Evolutionary conservation across 2,113 vertebrate species (phyloP), one percentile per base, ranked within the genome.

Genomic region (Pachycephala philippinensis): DNA sequence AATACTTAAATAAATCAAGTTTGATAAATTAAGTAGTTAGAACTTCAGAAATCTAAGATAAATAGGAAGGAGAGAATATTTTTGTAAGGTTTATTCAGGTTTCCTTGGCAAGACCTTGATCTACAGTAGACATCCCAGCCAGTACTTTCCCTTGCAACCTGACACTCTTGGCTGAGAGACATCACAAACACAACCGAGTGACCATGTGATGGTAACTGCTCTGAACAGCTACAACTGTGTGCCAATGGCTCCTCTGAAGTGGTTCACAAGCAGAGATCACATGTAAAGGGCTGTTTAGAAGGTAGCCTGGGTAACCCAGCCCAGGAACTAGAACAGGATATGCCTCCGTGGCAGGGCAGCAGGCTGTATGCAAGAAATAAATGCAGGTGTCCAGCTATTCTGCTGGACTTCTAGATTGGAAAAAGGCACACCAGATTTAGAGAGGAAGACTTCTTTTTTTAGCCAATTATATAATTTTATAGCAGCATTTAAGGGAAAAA

Each of bases 101-200:
- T 95, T 95, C 87, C 83, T 96, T 97, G 97, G 97, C 96, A 97
- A 95, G 78, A 90, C 19, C 74, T 90, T 42, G 23, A 39, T 54
- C 90, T 97, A 93, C 92, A 97, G 86, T 69, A 95, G 95, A 94
- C 89, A 93, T 87, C 89, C 89, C 60, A 68, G 82, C 89, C 95
- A 95, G 92, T 54, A 90, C 93, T 91, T 90, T 94, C 89, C 75
- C 77, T 69, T 96, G 97, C 96, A 98, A 97, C 79, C 87, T 93
- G 98, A 98, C 96, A 77, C 95, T 97, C 89, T 97, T 98, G 97
- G 97, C 97, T 94, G 89, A 93, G 95, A 97, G 85, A 91, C 96
- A 95, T 93, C 70, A 87, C 91, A 97, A 97, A 97, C 95, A 97
- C 80, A 83, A 95, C 45, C 6, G 19, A 95, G 85, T 42, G 49